These are phyloP conservation scores for Teinopalpus imperialis DNA, from an alignment of 2,888 invertebrate genomes.

Conservation along the genomic window DNA sequence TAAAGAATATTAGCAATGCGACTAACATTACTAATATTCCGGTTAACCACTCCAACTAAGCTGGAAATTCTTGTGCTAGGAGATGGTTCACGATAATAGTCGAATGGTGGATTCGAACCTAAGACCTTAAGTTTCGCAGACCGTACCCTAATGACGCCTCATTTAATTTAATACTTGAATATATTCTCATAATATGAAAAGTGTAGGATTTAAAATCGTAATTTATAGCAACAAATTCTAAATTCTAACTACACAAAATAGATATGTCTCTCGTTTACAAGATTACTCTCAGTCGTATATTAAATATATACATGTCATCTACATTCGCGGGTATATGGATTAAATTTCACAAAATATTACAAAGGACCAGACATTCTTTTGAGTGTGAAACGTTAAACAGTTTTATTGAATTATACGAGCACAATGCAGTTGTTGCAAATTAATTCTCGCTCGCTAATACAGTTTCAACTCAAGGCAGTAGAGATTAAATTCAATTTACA, in stretches of 20 bases:
- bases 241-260: not conserved
- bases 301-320: constrained; percentile 6
- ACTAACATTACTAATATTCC: too few relatives aligned
- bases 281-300: not conserved
- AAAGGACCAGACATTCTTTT: constrained; percentile 8
- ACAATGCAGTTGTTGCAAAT: constrained; percentile 24
- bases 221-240: not conserved
- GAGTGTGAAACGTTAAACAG: constrained; percentile 21
- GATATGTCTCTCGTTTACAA: not conserved
- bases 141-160: too few relatives aligned
- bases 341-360: constrained; percentile 8
- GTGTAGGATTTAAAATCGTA: too few relatives aligned
- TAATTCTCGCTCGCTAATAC: constrained; percentile 20
- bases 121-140: too few relatives aligned
- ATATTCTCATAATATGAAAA: too few relatives aligned
- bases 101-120: too few relatives aligned
- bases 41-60: too few relatives aligned
- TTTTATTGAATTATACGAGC: constrained; percentile 21
- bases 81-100: too few relatives aligned
- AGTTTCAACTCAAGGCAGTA: constrained; percentile 19
- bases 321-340: not conserved
- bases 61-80: too few relatives aligned
- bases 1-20: too few relatives aligned
- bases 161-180: too few relatives aligned
- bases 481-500: constrained; percentile 29